Evolutionary conservation across 1,140 invertebrate species (phyloP).

Genomic region (Drosophila ananassae): DNA sequence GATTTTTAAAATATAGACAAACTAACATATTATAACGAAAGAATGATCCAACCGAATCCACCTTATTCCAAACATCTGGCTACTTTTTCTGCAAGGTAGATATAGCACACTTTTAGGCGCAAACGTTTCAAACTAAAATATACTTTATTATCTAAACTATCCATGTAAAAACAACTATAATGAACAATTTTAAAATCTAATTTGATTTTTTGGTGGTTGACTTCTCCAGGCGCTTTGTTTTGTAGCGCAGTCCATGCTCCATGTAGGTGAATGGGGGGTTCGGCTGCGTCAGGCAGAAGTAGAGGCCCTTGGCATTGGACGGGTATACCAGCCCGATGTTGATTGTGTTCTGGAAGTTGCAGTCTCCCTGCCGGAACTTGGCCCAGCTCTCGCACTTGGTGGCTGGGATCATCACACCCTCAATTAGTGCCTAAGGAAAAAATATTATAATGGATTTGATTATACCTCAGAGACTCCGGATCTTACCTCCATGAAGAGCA

Average conservation of each 20-base stretch:
- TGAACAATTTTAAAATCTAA: background rate
- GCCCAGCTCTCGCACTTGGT: constrained; percentile 79
- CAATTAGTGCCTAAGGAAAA: constrained; percentile 52
- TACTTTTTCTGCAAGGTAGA: background rate
- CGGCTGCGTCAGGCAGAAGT: constrained; percentile 75
- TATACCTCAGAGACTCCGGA: accelerated
- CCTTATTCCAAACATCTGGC: background rate
- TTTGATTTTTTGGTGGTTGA: background rate
- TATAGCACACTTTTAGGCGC: constrained; percentile 38
- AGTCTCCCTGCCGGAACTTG: constrained; percentile 70
- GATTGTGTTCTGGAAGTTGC: constrained; percentile 67
- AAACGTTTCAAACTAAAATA: constrained; percentile 1
- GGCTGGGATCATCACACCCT: constrained; percentile 74
- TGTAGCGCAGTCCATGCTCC: constrained; percentile 74
- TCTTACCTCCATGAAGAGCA: constrained; percentile 73
- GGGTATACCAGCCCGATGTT: constrained; percentile 75
- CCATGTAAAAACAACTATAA: constrained; percentile 24
- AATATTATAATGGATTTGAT: background rate
- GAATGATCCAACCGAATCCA: too few species aligned
- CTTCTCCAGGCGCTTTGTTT: constrained; percentile 26
- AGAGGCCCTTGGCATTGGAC: constrained; percentile 54
- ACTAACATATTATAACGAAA: too few species aligned
- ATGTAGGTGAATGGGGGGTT: constrained; percentile 78
- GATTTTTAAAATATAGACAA: too few species aligned
- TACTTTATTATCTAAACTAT: constrained; percentile 44